phyloP scores from a whole-genome alignment of 2,113 vertebrate species.

The Garra rufa region DNA sequence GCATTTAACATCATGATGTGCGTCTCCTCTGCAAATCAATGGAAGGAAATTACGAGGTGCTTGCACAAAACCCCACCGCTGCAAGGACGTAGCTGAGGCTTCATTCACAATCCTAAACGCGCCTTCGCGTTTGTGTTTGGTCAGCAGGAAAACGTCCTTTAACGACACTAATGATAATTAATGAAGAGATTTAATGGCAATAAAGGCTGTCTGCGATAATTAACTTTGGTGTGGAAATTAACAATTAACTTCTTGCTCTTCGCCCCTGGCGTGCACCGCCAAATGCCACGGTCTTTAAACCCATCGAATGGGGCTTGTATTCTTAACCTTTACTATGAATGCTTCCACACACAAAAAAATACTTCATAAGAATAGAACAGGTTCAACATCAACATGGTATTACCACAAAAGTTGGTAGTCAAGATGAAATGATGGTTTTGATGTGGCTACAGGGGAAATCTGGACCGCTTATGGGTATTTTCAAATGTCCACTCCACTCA shows the following conservation, averaged over 20 bases:
- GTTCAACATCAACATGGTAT: not conserved
- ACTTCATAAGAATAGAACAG: not conserved
- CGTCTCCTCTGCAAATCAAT: conserved; percentile 34
- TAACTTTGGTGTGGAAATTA: conserved; percentile 41
- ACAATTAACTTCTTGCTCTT: conserved; percentile 44
- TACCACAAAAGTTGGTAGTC: not conserved
- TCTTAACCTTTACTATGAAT: conserved; percentile 20
- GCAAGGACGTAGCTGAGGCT: not conserved
- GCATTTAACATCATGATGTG: conserved; percentile 36
- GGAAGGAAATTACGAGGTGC: conserved; percentile 19
- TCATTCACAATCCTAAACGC: not conserved
- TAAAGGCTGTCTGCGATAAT: conserved; percentile 51
- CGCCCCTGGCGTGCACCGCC: not conserved
- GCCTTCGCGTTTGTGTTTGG: conserved; percentile 1
- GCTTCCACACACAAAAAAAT: not conserved
- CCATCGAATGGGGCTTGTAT: not conserved
- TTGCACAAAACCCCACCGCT: not conserved
- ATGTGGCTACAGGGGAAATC: not conserved
- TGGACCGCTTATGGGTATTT: not conserved
- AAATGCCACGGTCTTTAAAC: not conserved
- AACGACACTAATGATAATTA: conserved; percentile 44
- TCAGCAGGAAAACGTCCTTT: conserved; percentile 41
- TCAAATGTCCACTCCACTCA: conserved; percentile 4
- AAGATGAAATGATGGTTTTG: not conserved
- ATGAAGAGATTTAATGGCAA: conserved; percentile 39